Evolutionary conservation across 2,797 vertebrate genomes (phyloP).

Genomic region (Myiotriccus ornatus): DNA sequence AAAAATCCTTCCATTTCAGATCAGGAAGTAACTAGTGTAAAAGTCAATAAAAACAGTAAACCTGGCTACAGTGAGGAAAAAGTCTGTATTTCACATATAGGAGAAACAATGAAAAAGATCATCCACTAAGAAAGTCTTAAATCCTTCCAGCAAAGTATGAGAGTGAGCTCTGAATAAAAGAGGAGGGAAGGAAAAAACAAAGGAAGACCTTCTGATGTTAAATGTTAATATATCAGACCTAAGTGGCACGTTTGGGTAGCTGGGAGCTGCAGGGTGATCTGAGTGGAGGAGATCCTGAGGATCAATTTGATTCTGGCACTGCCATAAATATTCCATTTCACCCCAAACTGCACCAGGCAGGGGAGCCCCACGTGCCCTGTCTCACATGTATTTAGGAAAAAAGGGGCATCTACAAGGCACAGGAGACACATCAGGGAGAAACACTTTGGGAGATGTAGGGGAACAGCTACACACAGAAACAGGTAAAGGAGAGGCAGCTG

Average conservation of each 20-base stretch:
- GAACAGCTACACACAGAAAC: not conserved
- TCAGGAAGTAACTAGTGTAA: not conserved
- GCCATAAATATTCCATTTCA: not conserved
- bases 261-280: not conserved
- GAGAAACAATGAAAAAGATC: not conserved
- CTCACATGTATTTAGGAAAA: not conserved
- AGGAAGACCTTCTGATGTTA: not conserved
- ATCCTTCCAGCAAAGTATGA: not conserved
- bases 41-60: not conserved
- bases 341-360: not conserved
- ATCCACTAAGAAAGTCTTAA: not conserved
- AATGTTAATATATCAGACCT: not conserved
- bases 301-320: not conserved
- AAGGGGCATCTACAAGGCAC: rapidly evolving
- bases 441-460: rapidly evolving
- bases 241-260: not conserved
- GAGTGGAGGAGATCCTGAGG: not conserved
- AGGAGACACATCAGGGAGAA: not conserved
- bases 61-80: not conserved
- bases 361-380: rapidly evolving
- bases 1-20: not conserved
- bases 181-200: not conserved
- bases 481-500: not conserved
- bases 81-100: not conserved
- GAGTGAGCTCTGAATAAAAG: not conserved